Evolutionary conservation across 2,888 invertebrate genomes (phyloP), one percentile per base, ranked within the genome.

Genomic region (Patella depressa): DNA sequence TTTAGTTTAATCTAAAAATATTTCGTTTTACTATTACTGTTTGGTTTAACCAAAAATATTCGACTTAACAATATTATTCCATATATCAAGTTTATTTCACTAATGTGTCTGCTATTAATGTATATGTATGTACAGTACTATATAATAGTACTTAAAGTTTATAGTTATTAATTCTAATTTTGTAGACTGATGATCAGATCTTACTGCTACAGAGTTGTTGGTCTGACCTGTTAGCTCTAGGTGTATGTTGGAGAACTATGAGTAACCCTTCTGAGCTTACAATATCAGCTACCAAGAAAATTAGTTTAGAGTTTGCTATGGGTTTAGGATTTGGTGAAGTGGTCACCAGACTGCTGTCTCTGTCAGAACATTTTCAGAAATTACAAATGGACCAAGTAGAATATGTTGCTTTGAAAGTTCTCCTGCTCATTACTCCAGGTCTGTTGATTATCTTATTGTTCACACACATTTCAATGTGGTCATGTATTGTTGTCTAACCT

Each of bases 111-210:
- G 45, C 45, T 45, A 45, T 45, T 45, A 1, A 45, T 45, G 45
- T 45, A 45, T 5, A 34, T 34, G 34, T 45, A 45, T 1, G 45
- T 45, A 45, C 45, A 45, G 9, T 9, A 45, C 45, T 45, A 45
- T 45, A 45, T 24, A 1, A 24, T 45, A 45, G 5, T 45, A 45
- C 1, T 45, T 7, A 5, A 45, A 1, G 9, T 45, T 45, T 45
- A 5, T 45, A 45, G 3, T 45, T 45, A 45, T 45, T 45, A 45
- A 45, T 45, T 45, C 45, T 45, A 45, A 45, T 45, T 45, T 79
- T 92, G 57, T 92, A 97, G 97, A 98, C 98, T 92, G 98, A 98
- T 93, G 98, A 98, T 93, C 98, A 98, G 93, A 98, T 98, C 89
- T 96, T 97, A 89, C 93, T 98, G 89, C 94, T 98, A 85, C 98